phyloP scores from a whole-genome alignment of 2,113 vertebrate species.

The Aleadryas rufinucha region DNA sequence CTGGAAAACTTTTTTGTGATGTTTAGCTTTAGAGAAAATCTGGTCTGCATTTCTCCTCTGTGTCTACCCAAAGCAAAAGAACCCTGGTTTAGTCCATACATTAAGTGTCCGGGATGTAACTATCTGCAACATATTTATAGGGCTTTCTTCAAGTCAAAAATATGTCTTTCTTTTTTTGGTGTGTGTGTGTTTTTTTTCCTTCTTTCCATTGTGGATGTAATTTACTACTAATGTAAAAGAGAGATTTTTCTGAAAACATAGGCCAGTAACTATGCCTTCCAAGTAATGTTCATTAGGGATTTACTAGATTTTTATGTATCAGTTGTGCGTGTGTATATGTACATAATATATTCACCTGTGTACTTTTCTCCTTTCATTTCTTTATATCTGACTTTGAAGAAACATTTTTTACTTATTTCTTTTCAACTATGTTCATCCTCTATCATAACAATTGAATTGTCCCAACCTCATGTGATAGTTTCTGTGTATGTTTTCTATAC shows the following conservation, averaged over 20 bases:
- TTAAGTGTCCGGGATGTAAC: fast-evolving
- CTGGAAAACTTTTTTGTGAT: not conserved
- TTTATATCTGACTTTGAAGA: not conserved
- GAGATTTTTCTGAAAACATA: not conserved
- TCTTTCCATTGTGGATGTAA: not conserved
- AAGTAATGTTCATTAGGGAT: not conserved
- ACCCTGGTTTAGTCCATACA: not conserved
- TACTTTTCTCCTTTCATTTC: not conserved
- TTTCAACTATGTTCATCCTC: not conserved
- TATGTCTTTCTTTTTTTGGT: fast-evolving
- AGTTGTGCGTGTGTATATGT: not conserved
- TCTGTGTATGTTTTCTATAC: not conserved
- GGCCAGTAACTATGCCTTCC: not conserved
- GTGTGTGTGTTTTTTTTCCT: not conserved
- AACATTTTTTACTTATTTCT: not conserved
- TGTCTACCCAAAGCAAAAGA: not conserved
- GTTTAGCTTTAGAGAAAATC: not conserved
- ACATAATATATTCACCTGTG: not conserved
- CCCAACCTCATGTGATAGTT: not conserved
- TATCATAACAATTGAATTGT: not conserved
- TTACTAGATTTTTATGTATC: not conserved
- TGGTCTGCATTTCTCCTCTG: not conserved
- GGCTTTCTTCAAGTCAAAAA: not conserved
- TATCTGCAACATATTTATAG: not conserved
- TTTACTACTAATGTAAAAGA: not conserved